Percentiles rank a stretch among this genome's conserved stretches.
These are phyloP conservation scores for Ptycholaimellus sp. DNA, from an alignment of 2,888 invertebrate genomes.

Conservation along the genomic window DNA sequence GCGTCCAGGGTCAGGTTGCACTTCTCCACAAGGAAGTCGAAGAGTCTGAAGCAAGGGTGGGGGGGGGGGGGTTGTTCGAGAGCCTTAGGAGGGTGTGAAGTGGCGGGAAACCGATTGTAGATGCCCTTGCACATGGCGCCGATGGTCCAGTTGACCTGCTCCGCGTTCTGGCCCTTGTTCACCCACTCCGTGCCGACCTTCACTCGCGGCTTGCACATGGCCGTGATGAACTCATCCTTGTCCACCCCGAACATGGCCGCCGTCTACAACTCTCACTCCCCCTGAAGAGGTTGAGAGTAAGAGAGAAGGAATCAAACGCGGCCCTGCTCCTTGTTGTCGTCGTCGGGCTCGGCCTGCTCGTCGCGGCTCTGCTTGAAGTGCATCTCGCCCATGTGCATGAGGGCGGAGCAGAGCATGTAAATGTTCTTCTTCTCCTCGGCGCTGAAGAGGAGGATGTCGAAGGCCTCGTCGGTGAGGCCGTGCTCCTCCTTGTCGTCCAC, in stretches of 20 bases:
- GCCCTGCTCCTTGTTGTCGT: conserved; percentile 4
- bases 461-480: conserved; percentile 41
- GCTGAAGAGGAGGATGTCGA: conserved; percentile 92
- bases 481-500: conserved; percentile 53
- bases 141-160: conserved; percentile 36
- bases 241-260: conserved; percentile 15
- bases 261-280: conserved; percentile 16
- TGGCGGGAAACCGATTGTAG: too few species aligned
- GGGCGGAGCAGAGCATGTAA: conserved; percentile 86
- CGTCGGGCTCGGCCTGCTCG: conserved; percentile 70
- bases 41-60: too few species aligned
- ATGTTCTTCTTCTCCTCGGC: conserved; percentile 82
- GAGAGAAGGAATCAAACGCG: too few species aligned
- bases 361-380: conserved; percentile 99
- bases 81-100: too few species aligned
- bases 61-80: too few species aligned
- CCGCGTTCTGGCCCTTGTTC: conserved; percentile 32
- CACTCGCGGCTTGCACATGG: conserved; percentile 19
- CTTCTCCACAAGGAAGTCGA: conserved; percentile 75
- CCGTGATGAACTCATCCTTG: conserved; percentile 16
- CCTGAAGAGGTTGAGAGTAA: too few species aligned
- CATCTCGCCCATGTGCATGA: conserved; percentile 99
- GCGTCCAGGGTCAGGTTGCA: conserved; percentile 72
- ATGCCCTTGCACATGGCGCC: conserved; percentile 31
- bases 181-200: conserved; percentile 28